Evolutionary conservation across 2,888 invertebrate genomes (phyloP).

Genomic region (Acronicta alni): DNA sequence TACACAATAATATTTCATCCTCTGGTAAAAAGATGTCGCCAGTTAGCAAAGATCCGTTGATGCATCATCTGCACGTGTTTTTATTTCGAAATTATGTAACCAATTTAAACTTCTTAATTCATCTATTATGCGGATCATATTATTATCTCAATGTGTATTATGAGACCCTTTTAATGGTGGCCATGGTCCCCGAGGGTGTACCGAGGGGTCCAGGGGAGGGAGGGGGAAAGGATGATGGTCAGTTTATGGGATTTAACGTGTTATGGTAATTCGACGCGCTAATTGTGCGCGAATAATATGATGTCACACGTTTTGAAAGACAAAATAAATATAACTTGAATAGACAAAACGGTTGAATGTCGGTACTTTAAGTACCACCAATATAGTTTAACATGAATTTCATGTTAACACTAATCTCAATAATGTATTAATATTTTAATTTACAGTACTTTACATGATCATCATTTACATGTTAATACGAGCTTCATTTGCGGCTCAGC

Average conservation of each 20-base stretch:
- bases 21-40: no score
- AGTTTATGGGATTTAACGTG: slow-evolving; percentile 12
- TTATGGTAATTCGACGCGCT: slow-evolving; percentile 33
- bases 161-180: slow-evolving; percentile 24
- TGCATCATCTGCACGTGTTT: no score
- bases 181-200: background rate
- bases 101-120: background rate
- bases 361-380: background rate
- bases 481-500: no score
- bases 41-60: no score
- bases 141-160: slow-evolving; percentile 16
- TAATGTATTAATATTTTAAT: slow-evolving; percentile 19
- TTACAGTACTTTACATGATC: no score
- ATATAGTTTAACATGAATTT: slow-evolving; percentile 1
- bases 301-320: slow-evolving; percentile 11
- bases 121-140: slow-evolving; percentile 12
- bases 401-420: slow-evolving; percentile 7
- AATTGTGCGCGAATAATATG: slow-evolving; percentile 31
- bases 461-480: no score
- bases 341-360: background rate
- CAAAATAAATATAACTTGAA: slow-evolving; percentile 6
- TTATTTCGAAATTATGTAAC: no score
- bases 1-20: no score
- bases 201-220: background rate
- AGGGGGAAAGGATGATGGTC: background rate